These are phyloP conservation scores for Valencia hispanica DNA, from an alignment of 2,797 vertebrate genomes.

Conservation along the genomic window DNA sequence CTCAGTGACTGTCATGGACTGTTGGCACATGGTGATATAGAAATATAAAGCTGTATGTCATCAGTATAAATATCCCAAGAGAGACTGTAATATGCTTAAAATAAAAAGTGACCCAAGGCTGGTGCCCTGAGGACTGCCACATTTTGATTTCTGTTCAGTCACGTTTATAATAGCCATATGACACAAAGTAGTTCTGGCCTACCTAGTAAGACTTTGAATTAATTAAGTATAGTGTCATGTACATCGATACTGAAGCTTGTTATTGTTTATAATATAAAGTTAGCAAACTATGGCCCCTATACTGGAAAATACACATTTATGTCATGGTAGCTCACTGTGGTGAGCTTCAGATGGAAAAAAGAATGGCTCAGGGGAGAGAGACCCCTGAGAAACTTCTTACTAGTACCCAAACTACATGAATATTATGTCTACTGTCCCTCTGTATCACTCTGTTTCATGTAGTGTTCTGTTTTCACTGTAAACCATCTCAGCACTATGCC, in stretches of 20 bases:
- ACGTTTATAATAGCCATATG: background rate
- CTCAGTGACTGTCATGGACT: background rate
- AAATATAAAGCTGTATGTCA: background rate
- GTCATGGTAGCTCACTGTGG: background rate
- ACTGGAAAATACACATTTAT: background rate
- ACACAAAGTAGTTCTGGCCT: background rate
- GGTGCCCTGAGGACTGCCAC: background rate
- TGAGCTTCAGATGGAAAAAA: background rate
- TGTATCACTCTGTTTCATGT: background rate
- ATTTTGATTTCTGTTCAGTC: background rate
- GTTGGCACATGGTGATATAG: background rate
- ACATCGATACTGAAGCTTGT: background rate
- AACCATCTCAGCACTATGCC: slow-evolving; percentile 20
- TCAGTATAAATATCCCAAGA: background rate
- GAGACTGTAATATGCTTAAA: background rate
- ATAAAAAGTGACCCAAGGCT: background rate
- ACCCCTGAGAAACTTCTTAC: background rate
- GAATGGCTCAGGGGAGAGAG: background rate
- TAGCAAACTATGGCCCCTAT: background rate
- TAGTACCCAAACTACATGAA: background rate
- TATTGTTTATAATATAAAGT: no score
- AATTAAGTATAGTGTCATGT: background rate
- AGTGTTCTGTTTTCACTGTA: background rate
- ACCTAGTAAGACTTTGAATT: background rate
- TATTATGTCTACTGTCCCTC: background rate